Evolutionary conservation across 2,888 invertebrate species (phyloP).

Genomic region (Azorinus chamasolen): DNA sequence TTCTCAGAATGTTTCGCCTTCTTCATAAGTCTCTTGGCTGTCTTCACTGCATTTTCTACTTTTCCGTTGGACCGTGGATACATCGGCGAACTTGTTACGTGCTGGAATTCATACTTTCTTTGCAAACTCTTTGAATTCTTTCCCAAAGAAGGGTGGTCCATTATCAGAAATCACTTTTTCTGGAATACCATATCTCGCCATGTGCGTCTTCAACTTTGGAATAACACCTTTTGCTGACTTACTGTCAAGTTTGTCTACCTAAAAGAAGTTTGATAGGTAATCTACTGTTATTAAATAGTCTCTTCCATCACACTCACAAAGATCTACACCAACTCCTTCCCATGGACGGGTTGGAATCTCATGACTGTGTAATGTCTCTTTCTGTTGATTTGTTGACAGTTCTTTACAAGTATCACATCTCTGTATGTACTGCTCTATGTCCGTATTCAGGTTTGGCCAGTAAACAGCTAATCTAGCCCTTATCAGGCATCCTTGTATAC

Average conservation of each 20-base stretch:
- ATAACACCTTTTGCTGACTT: conserved; percentile 16
- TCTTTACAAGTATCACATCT: conserved; percentile 25
- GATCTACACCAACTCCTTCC: conserved; percentile 37
- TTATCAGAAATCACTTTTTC: conserved; percentile 38
- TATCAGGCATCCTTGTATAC: conserved; percentile 5
- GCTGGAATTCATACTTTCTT: conserved; percentile 9
- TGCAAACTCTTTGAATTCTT: conserved; percentile 27
- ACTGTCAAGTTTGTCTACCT: conserved; percentile 43
- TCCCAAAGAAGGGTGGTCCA: conserved; percentile 21
- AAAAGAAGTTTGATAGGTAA: conserved; percentile 33
- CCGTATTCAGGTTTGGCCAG: conserved; percentile 14
- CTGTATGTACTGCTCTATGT: neutral
- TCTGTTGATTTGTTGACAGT: conserved; percentile 11
- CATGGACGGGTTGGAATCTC: conserved; percentile 48
- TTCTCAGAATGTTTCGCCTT: conserved; percentile 31
- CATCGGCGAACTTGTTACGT: conserved; percentile 22
- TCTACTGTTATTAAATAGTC: conserved; percentile 48
- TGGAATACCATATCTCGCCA: conserved; percentile 25
- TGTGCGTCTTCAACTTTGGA: conserved; percentile 37
- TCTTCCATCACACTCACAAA: conserved; percentile 38
- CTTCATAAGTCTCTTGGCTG: conserved; percentile 33
- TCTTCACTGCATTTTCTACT: conserved; percentile 41
- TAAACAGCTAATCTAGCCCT: conserved; percentile 5
- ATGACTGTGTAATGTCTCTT: conserved; percentile 38
- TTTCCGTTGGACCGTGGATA: conserved; percentile 25